Base-by-base conservation (phyloP, 2,888 invertebrate genomes). In the Troides helena region DNA sequence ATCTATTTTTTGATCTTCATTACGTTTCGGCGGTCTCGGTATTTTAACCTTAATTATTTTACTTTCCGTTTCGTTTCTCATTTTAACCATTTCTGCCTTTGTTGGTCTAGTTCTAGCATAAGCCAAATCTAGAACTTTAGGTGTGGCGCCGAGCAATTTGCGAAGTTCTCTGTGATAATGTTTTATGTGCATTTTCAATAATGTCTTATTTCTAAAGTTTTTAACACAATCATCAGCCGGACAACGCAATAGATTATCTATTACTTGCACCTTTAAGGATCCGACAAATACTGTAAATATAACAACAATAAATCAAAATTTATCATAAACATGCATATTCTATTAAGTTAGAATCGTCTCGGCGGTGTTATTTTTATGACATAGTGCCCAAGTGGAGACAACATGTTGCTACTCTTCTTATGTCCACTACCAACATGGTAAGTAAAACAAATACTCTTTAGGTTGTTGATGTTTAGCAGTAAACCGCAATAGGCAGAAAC, bases 171-270 rank as follows among this genome's bases (percentile, higher is more conserved):
- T 95, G 87, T 98, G 99, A 85, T 98, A 98, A 85, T 99, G 98
- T 81, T 98, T 98, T 59, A 98, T 96, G 83, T 99, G 99, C 95
- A 98, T 98, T 89, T 97, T 96, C 12, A 99, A 90, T 65, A 98
- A 94, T 73, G 96, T 97, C 81, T 98, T 97, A 82, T 98, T 98
- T 7, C 99, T 94, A 83, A 98, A 99, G 77, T 95, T 96, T 87
- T 99, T 99, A 65, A 94, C 95, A 82, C 99, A 99, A 1, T 95
- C 96, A 72, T 96, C 95, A 63, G 96, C 95, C 0, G 97, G 97
- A 81, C 97, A 98, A 50, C 94, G 93, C 25, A 94, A 92, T 1
- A 94, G 82, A 73, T 93, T 96, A 66, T 96, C 95, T 64, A 96
- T 94, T 74, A 96, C 93, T 87, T 95, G 94, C 0, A 95, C 95